Conservation (phyloP, 2,113 vertebrate species). For the Bubo bubo region DNA sequence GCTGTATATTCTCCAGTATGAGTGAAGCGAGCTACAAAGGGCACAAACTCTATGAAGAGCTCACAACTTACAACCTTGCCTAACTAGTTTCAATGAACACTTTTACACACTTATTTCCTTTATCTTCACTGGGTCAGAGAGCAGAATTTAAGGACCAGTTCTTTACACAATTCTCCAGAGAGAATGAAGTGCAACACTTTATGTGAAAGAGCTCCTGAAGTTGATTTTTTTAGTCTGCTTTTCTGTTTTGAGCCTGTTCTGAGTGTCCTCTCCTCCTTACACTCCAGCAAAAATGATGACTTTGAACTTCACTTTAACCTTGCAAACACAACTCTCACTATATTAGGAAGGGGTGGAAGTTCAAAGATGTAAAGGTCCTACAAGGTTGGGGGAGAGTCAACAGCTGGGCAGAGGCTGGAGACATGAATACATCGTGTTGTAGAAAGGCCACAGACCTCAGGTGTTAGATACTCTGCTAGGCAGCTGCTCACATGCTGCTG, state of each 20-base stretch:
- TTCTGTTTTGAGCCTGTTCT: background rate
- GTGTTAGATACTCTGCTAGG: rapidly evolving
- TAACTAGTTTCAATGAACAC: background rate
- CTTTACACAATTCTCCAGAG: background rate
- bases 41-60: background rate
- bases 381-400: background rate
- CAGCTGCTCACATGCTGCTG: background rate
- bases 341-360: background rate
- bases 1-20: background rate
- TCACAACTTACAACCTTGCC: background rate
- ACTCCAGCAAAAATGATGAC: background rate
- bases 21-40: background rate
- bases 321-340: background rate
- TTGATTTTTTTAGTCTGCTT: background rate
- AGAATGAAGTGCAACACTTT: background rate
- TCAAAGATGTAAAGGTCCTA: background rate
- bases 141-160: background rate
- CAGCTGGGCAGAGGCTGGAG: background rate
- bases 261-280: background rate
- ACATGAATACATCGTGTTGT: background rate
- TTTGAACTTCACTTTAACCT: background rate
- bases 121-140: background rate
- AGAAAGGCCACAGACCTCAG: background rate
- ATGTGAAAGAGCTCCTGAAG: background rate
- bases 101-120: background rate